phyloP scores from a whole-genome alignment of 2,113 vertebrate species.

The Epinephelus lanceolatus region DNA sequence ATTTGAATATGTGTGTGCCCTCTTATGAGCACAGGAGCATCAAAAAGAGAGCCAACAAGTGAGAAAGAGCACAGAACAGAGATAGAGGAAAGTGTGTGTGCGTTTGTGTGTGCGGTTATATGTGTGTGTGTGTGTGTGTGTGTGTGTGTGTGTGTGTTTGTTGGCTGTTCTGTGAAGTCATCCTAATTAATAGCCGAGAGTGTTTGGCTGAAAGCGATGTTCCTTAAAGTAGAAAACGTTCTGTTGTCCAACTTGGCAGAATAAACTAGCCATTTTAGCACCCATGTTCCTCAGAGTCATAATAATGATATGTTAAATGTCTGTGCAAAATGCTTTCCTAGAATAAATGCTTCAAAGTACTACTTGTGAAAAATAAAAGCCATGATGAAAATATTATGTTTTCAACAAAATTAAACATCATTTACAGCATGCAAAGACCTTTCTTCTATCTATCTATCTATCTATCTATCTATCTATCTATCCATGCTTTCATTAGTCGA shows the following conservation, averaged over 20 bases:
- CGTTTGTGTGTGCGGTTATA: not conserved
- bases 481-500: not conserved
- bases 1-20: not conserved
- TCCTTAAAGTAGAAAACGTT: conserved; percentile 68
- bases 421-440: not conserved
- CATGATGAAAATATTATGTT: not conserved
- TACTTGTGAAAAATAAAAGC: not conserved
- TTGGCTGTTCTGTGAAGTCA: conserved; percentile 51
- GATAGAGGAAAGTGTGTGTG: conserved; percentile 5
- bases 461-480: not conserved
- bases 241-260: conserved; percentile 64
- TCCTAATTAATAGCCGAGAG: conserved; percentile 67
- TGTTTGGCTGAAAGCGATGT: conserved; percentile 63
- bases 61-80: conserved; percentile 9
- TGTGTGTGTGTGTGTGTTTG: conserved; percentile 15
- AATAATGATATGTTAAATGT: conserved; percentile 44
- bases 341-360: conserved; percentile 29
- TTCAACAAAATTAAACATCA: not conserved
- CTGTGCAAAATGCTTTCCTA: not conserved
- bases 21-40: conserved; percentile 18
- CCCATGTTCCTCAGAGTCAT: conserved; percentile 38
- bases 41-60: conserved; percentile 36
- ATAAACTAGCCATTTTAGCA: conserved; percentile 41
- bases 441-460: not conserved
- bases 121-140: conserved; percentile 10